A percentile compares a stretch with the other conserved stretches of the same genome.
Evolutionary conservation across 2,113 vertebrate genomes (phyloP).

Genomic region (Nothobranchius furzeri): DNA sequence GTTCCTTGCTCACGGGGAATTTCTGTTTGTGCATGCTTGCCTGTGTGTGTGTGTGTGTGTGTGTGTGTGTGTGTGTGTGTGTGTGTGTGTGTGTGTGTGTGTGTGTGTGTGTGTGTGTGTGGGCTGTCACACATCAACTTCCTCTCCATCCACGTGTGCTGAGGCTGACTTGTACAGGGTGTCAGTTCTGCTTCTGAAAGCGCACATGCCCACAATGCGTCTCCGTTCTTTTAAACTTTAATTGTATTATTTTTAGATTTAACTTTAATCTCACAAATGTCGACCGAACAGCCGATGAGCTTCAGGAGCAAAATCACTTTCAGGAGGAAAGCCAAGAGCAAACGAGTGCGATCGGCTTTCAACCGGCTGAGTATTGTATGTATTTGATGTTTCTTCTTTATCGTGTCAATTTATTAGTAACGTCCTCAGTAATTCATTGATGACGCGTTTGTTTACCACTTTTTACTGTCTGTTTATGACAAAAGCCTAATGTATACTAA

Average conservation of each 20-base stretch:
- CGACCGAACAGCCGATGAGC: slow-evolving; percentile 81
- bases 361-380: slow-evolving; percentile 89
- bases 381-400: slow-evolving; percentile 66
- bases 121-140: slow-evolving; percentile 62
- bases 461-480: neutral
- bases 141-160: slow-evolving; percentile 71
- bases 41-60: neutral
- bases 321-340: slow-evolving; percentile 85
- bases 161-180: slow-evolving; percentile 47
- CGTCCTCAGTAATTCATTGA: neutral
- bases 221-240: slow-evolving; percentile 17
- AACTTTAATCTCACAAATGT: neutral
- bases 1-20: slow-evolving; percentile 20
- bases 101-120: slow-evolving; percentile 24
- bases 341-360: slow-evolving; percentile 81
- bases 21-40: slow-evolving; percentile 12
- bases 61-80: slow-evolving; percentile 26
- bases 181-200: slow-evolving; percentile 76
- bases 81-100: slow-evolving; percentile 22
- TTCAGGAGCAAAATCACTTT: slow-evolving; percentile 89
- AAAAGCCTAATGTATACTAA: slow-evolving; percentile 1
- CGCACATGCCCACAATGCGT: slow-evolving; percentile 22
- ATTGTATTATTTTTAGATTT: neutral
- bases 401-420: neutral
- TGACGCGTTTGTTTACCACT: neutral